Conservation (phyloP, 2,888 invertebrate species). For the Sarcophaga rosellei region DNA sequence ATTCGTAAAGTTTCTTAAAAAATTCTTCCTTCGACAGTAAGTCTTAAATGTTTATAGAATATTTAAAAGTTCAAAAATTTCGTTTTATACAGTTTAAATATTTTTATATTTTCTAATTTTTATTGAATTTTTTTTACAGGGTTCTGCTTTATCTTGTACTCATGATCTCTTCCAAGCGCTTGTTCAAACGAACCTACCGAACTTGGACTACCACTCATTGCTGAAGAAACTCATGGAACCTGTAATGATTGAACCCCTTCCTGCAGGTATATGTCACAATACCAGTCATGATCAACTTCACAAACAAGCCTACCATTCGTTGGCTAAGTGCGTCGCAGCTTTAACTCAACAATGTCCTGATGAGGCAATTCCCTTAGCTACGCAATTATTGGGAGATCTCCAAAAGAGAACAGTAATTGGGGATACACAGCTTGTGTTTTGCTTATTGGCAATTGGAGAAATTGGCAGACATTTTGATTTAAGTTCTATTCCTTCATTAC, state of each 20-base stretch:
- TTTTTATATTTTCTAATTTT: neutral
- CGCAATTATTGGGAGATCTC: constrained; percentile 87
- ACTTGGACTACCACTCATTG: constrained; percentile 91
- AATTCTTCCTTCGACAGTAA: too few species aligned
- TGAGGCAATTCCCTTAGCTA: constrained; percentile 86
- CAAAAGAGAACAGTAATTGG: constrained; percentile 83
- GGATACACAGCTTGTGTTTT: constrained; percentile 95
- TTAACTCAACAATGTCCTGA: constrained; percentile 90
- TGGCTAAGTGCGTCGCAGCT: constrained; percentile 98
- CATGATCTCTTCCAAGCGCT: constrained; percentile 96
- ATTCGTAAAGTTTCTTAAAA: too few species aligned
- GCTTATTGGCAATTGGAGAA: constrained; percentile 97
- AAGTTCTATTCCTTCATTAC: constrained; percentile 88
- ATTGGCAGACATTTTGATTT: constrained; percentile 96
- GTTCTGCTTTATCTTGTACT: constrained; percentile 94
- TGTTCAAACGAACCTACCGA: constrained; percentile 90
- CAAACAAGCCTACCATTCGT: constrained; percentile 94
- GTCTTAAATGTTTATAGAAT: too few species aligned
- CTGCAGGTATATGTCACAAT: constrained; percentile 68
- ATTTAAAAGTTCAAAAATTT: too few species aligned
- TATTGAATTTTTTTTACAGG: constrained; percentile 80
- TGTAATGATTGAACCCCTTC: constrained; percentile 81
- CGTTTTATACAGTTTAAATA: too few species aligned
- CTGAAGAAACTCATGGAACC: constrained; percentile 89
- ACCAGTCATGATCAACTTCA: constrained; percentile 83